These are phyloP conservation scores for Aspidiotus destructor DNA, from an alignment of 2,888 invertebrate species.

Conservation along the genomic window DNA sequence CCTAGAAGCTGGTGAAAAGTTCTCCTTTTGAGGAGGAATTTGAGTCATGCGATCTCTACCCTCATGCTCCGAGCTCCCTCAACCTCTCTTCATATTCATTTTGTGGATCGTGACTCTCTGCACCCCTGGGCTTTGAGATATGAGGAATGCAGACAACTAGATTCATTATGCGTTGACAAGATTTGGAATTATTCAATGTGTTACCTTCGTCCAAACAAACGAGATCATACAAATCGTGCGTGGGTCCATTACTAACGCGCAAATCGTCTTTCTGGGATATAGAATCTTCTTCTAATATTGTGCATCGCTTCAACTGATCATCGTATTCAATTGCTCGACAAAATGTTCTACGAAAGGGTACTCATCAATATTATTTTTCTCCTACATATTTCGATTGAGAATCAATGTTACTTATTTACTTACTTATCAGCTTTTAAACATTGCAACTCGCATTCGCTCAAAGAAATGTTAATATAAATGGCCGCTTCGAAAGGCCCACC, in stretches of 20 bases:
- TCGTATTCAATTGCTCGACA: conserved; percentile 84
- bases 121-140: no score
- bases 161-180: no score
- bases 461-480: conserved; percentile 71
- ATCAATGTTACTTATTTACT: conserved; percentile 38
- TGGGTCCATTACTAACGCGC: conserved; percentile 71
- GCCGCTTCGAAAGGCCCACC: conserved; percentile 83
- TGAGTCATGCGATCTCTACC: no score
- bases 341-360: conserved; percentile 52
- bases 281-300: conserved; percentile 84
- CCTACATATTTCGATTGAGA: no score
- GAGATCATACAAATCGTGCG: conserved; percentile 79
- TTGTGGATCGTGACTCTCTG: no score
- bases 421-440: conserved; percentile 78
- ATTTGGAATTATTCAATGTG: no score
- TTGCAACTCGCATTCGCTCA: conserved; percentile 80
- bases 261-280: conserved; percentile 81
- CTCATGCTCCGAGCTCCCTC: no score
- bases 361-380: not conserved
- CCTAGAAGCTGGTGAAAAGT: no score
- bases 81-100: no score
- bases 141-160: no score
- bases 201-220: conserved; percentile 83
- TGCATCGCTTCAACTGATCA: conserved; percentile 73
- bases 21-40: no score